Conservation (phyloP, 92 coral and sea anemone species). For the Parazoanthus darwini region DNA sequence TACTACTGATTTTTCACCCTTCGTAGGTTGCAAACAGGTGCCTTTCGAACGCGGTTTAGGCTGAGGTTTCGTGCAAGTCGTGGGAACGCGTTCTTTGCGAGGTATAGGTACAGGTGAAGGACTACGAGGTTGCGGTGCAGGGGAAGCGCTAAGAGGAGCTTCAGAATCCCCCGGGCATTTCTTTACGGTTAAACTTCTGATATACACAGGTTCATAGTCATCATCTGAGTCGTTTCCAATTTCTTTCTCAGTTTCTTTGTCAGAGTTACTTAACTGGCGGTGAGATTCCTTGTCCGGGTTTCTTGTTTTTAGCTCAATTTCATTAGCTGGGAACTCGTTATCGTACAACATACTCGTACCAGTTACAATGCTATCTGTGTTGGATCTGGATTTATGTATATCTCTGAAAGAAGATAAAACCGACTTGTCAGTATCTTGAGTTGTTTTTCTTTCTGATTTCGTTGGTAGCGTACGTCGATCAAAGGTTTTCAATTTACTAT, state of each 20-base stretch:
- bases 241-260: neutral
- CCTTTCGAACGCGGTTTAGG: constrained; percentile 12
- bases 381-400: neutral
- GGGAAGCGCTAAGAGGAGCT: neutral
- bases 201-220: neutral
- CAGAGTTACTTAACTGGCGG: neutral
- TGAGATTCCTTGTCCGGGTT: neutral
- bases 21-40: neutral
- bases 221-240: neutral
- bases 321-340: neutral
- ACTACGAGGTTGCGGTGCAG: neutral
- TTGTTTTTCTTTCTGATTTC: neutral
- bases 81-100: neutral
- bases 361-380: neutral
- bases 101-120: constrained; percentile 7
- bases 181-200: neutral
- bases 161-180: neutral
- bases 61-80: neutral
- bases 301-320: neutral
- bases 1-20: too few relatives aligned
- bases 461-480: neutral
- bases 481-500: neutral
- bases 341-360: neutral
- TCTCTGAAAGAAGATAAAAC: neutral
- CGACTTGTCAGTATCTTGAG: neutral